Base-by-base conservation (phyloP, 2,888 invertebrate species). In the Deilephila porcellus region DNA sequence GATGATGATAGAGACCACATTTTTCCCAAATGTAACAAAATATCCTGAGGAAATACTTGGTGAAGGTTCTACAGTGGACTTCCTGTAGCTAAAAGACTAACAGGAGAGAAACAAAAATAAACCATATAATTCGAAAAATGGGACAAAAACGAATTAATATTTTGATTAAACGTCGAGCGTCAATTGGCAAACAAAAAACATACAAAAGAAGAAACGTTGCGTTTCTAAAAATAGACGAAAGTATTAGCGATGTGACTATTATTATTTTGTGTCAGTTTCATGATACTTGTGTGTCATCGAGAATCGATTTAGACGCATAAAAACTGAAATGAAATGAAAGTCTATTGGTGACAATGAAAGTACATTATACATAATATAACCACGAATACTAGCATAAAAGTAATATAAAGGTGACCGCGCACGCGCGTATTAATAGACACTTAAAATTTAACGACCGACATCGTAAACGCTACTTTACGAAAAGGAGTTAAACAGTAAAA, bases 401-500 rank as follows among this genome's bases (percentile, higher is more conserved):
- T 64, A 37, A 67, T 59, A 67, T 73, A 67, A 73, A 73, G 72
- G 72, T 73, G 64, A 73, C 72, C 64, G 72, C 64, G 67, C 72
- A 70, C 60, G 73, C 70, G 70, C 53, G 70, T 70, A 70, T 70
- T 73, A 70, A 73, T 70, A 73, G 63, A 62, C 71, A 62, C 70
- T 73, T 73, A 73, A 62, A 34, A n/a, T 73, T 70, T 63, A 56
- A 73, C 70, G 56, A 71, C 53, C 34, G 8, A 73, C 71, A 71
- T 74, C 71, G 70, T 74, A 73, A 74, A 76, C 53, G 64, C 52
- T 74, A 60, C 73, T 71, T 71, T 70, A 75, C 53, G 71, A 73
- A 76, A 71, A 73, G 71, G 71, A 74, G 71, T 73, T 70, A 62
- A 72, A 74, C 72, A 74, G 70, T 73, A 75, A 71, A 71, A 73